phyloP scores from a whole-genome alignment of 1,140 invertebrate species.

The Rhagoletis zephyria region DNA sequence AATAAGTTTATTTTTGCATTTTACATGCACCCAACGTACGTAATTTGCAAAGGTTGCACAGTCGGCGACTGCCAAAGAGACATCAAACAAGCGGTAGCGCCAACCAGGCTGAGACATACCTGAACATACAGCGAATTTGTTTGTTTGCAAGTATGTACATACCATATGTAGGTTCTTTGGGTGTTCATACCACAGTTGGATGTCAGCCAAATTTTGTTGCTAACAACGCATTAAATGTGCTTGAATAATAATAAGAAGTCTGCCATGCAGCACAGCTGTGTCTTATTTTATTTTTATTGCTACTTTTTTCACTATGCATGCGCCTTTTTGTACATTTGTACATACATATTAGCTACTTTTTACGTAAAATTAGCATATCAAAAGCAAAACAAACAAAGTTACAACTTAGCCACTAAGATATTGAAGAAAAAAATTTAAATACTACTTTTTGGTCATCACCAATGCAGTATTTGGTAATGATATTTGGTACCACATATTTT shows the following conservation, averaged over 20 bases:
- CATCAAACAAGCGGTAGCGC: conserved; percentile 21
- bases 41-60: neutral
- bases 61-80: neutral
- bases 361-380: conserved; percentile 37
- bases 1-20: neutral
- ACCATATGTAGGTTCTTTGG: neutral
- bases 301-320: neutral
- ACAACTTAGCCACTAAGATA: too few species aligned
- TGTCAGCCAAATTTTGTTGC: conserved; percentile 13
- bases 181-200: conserved; percentile 15
- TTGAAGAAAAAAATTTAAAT: too few species aligned
- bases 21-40: conserved; percentile 35
- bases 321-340: neutral
- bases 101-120: neutral
- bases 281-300: neutral
- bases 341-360: neutral
- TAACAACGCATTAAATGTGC: conserved; percentile 40
- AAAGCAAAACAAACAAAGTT: too few species aligned
- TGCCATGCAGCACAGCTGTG: neutral
- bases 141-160: too few species aligned
- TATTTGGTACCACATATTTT: neutral
- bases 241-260: conserved; percentile 5
- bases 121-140: neutral
- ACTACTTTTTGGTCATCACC: conserved; percentile 13
- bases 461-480: neutral